Conservation (phyloP, 2,797 vertebrate genomes). For the Scleropages formosus region DNA sequence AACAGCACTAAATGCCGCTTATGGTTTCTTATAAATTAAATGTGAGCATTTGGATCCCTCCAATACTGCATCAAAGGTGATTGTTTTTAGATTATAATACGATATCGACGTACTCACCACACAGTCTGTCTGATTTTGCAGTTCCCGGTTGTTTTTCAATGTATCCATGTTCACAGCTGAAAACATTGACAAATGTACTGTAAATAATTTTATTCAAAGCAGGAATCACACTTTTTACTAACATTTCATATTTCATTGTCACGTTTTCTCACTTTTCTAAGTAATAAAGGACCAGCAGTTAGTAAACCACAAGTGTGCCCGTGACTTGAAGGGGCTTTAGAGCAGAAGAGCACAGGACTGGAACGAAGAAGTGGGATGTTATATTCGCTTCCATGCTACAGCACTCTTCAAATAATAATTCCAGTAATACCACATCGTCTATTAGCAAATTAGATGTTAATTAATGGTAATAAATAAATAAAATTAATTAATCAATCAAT, state of each 20-base stretch:
- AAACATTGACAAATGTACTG: slow-evolving; percentile 2
- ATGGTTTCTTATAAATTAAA: not conserved
- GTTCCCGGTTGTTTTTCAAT: slow-evolving; percentile 33
- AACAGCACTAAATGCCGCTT: not conserved
- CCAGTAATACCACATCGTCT: no score
- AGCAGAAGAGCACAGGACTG: no score
- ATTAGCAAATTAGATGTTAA: no score
- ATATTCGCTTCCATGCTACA: no score
- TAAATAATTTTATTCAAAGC: not conserved
- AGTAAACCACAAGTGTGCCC: no score
- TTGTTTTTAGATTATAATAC: not conserved
- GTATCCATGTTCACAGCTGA: slow-evolving; percentile 50
- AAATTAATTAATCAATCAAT: no score
- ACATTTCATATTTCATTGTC: not conserved
- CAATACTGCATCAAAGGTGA: not conserved
- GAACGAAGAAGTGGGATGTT: no score
- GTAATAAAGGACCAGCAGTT: no score
- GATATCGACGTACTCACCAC: slow-evolving; percentile 57
- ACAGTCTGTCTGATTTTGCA: slow-evolving; percentile 46
- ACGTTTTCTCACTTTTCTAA: no score
- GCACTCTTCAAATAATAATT: no score
- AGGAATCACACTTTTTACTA: not conserved
- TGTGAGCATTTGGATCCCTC: not conserved
- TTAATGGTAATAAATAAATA: no score
- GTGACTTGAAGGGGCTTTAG: no score